Evolutionary conservation across 2,888 invertebrate species (phyloP), one percentile per base, ranked within the genome.

Genomic region (Stramonita haemastoma): DNA sequence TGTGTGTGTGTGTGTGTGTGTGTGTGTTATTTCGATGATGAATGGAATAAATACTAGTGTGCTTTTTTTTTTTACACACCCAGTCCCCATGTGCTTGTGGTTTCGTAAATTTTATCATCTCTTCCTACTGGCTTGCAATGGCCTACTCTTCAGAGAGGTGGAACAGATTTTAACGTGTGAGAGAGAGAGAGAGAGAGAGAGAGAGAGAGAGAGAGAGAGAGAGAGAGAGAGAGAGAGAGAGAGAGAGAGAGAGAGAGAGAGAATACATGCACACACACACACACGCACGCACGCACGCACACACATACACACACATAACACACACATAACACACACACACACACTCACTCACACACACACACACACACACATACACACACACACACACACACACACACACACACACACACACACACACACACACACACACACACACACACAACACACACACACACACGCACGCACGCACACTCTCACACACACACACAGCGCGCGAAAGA

Each of bases 181-280:
- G 73, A 17, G 79, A 77, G 70, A 87, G 46, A 77, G 73, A 77
- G 60, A 87, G 87, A 87, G 77, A 87, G 87, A 73, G 79, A 87
- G 73, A 87, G 87, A 87, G 77, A 79, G 77, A 77, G 87, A 87
- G 87, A 87, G 87, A 87, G 87, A 87, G 87, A 87, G 77, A 87
- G 87, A 87, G 87, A 87, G 87, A 77, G 87, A 87, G 79, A 87
- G 87, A 87, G 79, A 79, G 87, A 87, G 34, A 87, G 87, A 73
- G 66, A 87, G 70, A 60, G 87, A 66, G 22, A 87, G 87, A 29
- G 83, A 83, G 29, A 83, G 83, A 46, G 22, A n/a, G 77, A 17
- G 70, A 70, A 11, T 5, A 70, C 70, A 22, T 11, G 6, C 70
- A 70, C 15, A 70, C 22, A 5, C 22, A 11, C 70, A 17, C 15